These are phyloP conservation scores for Strigops habroptila DNA, from an alignment of 2,113 vertebrate genomes.

Conservation along the genomic window DNA sequence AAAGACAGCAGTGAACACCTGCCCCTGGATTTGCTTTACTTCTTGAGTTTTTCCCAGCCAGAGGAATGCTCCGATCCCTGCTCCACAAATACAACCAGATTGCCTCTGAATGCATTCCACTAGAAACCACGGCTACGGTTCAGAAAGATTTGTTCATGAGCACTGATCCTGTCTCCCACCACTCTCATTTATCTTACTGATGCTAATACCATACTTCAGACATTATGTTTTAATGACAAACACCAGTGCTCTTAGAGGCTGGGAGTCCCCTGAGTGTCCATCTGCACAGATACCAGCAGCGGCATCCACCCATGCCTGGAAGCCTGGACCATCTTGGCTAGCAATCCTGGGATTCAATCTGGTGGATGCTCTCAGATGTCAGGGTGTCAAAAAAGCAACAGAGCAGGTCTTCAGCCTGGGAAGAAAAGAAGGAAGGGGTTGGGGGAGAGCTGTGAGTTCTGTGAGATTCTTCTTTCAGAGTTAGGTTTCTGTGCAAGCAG, in stretches of 20 bases:
- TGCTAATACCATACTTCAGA: neutral
- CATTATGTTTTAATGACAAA: slow-evolving; percentile 14
- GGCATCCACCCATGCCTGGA: neutral
- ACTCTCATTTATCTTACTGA: neutral
- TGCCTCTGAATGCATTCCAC: neutral
- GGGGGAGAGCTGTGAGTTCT: neutral
- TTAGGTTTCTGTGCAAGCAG: neutral
- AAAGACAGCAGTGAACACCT: neutral
- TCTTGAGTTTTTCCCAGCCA: neutral
- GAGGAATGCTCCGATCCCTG: neutral
- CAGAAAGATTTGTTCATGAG: neutral
- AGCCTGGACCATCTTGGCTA: neutral
- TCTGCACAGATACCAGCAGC: neutral
- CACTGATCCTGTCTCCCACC: neutral
- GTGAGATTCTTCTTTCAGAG: neutral
- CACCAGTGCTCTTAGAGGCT: neutral
- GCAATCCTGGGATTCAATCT: neutral
- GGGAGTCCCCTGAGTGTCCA: neutral
- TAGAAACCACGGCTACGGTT: fast-evolving
- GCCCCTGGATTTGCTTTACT: neutral
- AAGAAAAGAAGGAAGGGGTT: neutral
- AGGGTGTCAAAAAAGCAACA: slow-evolving; percentile 68
- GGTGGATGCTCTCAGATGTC: slow-evolving; percentile 58
- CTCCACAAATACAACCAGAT: neutral
- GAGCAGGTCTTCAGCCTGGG: slow-evolving; percentile 69